Evolutionary conservation across 2,113 vertebrate species (phyloP), one percentile per base, ranked within the genome.

Genomic region (Thymallus thymallus): DNA sequence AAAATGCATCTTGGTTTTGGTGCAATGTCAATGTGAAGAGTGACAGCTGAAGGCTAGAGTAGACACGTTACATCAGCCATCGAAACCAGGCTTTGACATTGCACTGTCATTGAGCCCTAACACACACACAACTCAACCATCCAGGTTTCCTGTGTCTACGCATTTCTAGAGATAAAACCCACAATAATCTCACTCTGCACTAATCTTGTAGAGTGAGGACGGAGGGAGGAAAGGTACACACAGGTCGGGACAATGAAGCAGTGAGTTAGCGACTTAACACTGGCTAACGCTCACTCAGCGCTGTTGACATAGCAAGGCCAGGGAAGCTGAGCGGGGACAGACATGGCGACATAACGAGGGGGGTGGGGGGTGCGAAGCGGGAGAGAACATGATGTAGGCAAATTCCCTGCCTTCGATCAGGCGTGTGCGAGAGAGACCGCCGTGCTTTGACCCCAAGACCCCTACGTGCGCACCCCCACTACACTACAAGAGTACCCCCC

Each of bases 361-460:
- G 84, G 69, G 77, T 71, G 68, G 48, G 76, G 75, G 62, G 29
- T 3, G 14, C 24, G 68, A 51, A 32, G 20, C 20, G 18, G 61
- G 55, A 30, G 76, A 71, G 69, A 46, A 23, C 62, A 82, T 88
- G 86, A 91, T 71, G 83, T 48, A 75, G 79, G 77, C 86, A 87
- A 85, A 93, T 93, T 92, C 91, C 85, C 84, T 74, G 73, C 69
- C 69, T 86, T 68, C 90, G 90, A 90, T 89, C 90, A 89, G 83
- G 88, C 91, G 76, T 76, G 72, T 20, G 71, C n/a, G 13, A 66
- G 30, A 66, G 30, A 64, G 16, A 29, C 13, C 6, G 24, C 24
- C 55, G 74, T 78, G 60, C 70, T 85, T 84, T 84, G 73, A 73
- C 76, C 51, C 71, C 41, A 29, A 41, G 9, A 41, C 35, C 32